Conservation (phyloP, 2,113 vertebrate species). For the Takifugu flavidus region DNA sequence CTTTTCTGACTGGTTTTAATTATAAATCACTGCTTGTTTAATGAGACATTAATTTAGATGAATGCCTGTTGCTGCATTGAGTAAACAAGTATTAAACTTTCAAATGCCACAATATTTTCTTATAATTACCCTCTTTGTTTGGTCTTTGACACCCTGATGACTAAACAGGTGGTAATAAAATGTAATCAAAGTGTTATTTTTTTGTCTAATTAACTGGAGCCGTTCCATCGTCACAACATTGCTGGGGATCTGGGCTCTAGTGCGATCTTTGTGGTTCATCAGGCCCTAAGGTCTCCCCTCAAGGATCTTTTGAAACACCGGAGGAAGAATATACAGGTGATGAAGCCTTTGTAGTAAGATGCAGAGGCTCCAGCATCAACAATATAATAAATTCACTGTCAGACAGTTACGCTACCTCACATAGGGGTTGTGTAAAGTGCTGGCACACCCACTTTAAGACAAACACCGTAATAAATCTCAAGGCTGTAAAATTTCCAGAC, state of each 20-base stretch:
- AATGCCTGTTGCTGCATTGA: conserved; percentile 16
- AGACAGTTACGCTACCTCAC: conserved; percentile 16
- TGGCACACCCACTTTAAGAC: conserved; percentile 7
- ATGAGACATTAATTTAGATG: conserved; percentile 16
- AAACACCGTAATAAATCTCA: not conserved
- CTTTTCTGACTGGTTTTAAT: conserved; percentile 26
- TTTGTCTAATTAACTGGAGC: too few relatives aligned
- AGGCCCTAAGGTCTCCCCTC: too few relatives aligned
- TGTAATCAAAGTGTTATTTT: too few relatives aligned
- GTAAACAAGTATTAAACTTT: not conserved
- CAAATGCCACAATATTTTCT: conserved; percentile 21
- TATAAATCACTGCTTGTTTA: conserved; percentile 16
- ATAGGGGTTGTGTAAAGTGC: not conserved
- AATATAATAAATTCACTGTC: conserved; percentile 17
- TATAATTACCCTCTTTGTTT: not conserved
- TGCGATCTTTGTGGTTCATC: too few relatives aligned
- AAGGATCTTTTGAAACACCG: not conserved
- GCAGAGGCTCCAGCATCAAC: not conserved
- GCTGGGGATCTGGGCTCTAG: too few relatives aligned
- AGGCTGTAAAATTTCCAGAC: conserved; percentile 2
- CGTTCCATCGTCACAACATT: too few relatives aligned
- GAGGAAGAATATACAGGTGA: not conserved
- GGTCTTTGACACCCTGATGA: not conserved
- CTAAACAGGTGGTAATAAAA: too few relatives aligned
- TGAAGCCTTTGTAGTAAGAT: not conserved